phyloP scores from a whole-genome alignment of 2,797 vertebrate genomes.

The Synaphobranchus kaupii region DNA sequence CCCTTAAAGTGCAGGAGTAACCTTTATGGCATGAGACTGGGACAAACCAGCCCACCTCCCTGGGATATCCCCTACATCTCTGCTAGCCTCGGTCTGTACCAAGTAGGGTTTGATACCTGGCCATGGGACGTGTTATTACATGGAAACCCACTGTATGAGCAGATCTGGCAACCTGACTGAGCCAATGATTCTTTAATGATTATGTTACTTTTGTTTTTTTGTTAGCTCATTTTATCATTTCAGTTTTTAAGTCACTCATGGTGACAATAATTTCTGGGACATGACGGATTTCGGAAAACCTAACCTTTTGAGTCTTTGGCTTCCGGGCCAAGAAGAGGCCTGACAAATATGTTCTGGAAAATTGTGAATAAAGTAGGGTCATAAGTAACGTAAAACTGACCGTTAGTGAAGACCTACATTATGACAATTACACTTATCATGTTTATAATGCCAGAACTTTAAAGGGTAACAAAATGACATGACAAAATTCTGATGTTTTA shows the following conservation, averaged over 20 bases:
- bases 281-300: not conserved
- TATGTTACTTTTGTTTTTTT: too few species aligned
- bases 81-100: too few species aligned
- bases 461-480: not conserved
- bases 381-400: not conserved
- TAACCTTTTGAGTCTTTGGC: not conserved
- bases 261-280: not conserved
- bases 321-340: not conserved
- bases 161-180: too few species aligned
- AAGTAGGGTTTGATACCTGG: too few species aligned
- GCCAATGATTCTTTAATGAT: too few species aligned
- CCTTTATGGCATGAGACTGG: too few species aligned
- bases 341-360: not conserved
- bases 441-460: constrained; percentile 44
- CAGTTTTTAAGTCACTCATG: not conserved
- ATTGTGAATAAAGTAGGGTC: not conserved
- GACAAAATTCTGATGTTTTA: not conserved
- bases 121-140: too few species aligned
- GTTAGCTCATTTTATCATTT: not conserved
- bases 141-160: too few species aligned
- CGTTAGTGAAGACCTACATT: not conserved
- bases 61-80: too few species aligned
- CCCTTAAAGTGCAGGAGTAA: too few species aligned
- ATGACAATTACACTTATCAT: constrained; percentile 53
- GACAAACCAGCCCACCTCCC: too few species aligned